A percentile compares a stretch with the other conserved stretches of the same genome.
Evolutionary conservation across 1,140 invertebrate species (phyloP).

Genomic region (Protaetia brevitarsis): DNA sequence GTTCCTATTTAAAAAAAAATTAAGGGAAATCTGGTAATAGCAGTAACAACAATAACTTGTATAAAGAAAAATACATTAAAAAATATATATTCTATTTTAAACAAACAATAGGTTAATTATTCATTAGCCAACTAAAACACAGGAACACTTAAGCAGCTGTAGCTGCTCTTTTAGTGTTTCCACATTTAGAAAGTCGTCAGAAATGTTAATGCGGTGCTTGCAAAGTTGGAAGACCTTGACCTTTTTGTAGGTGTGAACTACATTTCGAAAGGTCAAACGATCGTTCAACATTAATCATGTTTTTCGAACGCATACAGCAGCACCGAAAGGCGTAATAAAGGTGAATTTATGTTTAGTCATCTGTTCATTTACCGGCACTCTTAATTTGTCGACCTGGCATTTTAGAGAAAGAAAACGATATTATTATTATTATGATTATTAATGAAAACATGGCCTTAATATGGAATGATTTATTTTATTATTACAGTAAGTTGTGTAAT

Average conservation of each 20-base stretch:
- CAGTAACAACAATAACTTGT: too few species aligned
- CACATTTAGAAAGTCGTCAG: conserved; percentile 6
- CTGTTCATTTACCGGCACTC: not conserved
- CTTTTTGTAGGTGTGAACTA: conserved; percentile 12
- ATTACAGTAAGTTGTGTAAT: conserved; percentile 12
- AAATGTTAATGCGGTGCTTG: conserved; percentile 10
- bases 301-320: not conserved
- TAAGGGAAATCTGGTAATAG: too few species aligned
- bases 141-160: not conserved
- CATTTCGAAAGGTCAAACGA: conserved; percentile 9
- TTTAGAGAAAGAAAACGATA: not conserved
- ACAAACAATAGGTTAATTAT: not conserved
- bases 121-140: not conserved
- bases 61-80: too few species aligned
- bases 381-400: not conserved
- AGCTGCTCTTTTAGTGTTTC: conserved; percentile 1
- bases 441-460: not conserved
- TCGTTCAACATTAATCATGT: conserved; percentile 7
- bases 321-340: not conserved
- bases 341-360: conserved; percentile 17
- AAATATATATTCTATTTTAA: conserved; percentile 10
- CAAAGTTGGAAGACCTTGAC: not conserved
- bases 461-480: not conserved
- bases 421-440: not conserved
- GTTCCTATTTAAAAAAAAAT: too few species aligned